A percentile compares a stretch with the other conserved stretches of the same genome.
Evolutionary conservation across 2,888 invertebrate species (phyloP).

Genomic region (Euzophera pinguis): DNA sequence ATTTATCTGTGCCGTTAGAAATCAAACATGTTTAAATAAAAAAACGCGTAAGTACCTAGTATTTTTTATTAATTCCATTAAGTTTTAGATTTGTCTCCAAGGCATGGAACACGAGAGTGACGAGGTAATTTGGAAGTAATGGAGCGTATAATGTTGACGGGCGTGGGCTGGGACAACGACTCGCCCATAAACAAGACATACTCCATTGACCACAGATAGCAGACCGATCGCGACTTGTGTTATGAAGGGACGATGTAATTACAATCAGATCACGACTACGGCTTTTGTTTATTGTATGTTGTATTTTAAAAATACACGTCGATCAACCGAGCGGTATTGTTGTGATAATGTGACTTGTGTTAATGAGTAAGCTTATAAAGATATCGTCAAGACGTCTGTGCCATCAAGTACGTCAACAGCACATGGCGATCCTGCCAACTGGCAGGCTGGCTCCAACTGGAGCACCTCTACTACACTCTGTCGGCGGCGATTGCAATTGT

Average conservation of each 20-base stretch:
- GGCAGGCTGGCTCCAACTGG: too few species aligned
- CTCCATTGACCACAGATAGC: conserved; percentile 40
- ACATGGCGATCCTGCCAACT: too few species aligned
- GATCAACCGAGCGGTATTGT: too few species aligned
- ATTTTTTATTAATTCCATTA: conserved; percentile 14
- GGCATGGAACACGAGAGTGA: conserved; percentile 39
- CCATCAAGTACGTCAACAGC: too few species aligned
- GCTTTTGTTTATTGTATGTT: too few species aligned
- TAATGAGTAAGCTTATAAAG: too few species aligned
- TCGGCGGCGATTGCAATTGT: too few species aligned
- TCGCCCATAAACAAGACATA: conserved; percentile 44
- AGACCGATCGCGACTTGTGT: conserved; percentile 15
- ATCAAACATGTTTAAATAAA: not conserved
- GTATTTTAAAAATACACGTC: too few species aligned
- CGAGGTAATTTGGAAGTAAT: conserved; percentile 63
- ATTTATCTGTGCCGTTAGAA: not conserved
- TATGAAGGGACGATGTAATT: not conserved
- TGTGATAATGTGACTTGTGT: too few species aligned
- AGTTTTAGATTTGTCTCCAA: conserved; percentile 37
- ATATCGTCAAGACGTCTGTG: too few species aligned
- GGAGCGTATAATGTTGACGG: conserved; percentile 64
- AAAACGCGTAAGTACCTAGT: not conserved
- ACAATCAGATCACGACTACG: not conserved
- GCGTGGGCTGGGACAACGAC: conserved; percentile 48
- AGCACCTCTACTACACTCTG: too few species aligned